Evolutionary conservation across 2,797 vertebrate species (phyloP), one percentile per base, ranked within the genome.

Genomic region (Hapalemur alaotrensis): DNA sequence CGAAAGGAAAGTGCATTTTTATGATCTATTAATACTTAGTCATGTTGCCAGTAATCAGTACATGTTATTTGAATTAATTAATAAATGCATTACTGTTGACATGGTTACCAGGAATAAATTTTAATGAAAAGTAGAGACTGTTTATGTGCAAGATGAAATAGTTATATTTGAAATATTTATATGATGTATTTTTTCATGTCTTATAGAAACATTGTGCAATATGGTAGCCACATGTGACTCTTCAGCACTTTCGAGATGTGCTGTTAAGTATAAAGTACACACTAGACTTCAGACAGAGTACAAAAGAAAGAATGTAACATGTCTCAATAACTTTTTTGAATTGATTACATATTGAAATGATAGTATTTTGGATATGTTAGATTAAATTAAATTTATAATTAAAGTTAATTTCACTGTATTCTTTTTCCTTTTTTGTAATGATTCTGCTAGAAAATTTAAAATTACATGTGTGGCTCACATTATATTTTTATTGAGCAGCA

Each of bases 401-500:
- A 72, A 78, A 89, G 63, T 90, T n/a, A 84, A n/a, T 79, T 84
- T 78, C 17, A 59, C 4, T 25, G n/a, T 6, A 54, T 76, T 93
- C 41, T 65, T 86, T 78, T 81, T 38, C 61, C 22, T 86, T 84
- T 48, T 80, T 46, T 80, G 48, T 32, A 4, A 43, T 91, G 52
- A 69, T 92, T 10, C 3, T 89, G 41, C 28, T 91, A 73, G 70
- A 88, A 87, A 82, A 73, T 78, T 85, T 73, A 48, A 81, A 65
- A 81, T 87, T 86, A 59, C 7, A n/a, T 82, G 30, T 48, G 30
- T 86, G n/a, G 38, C 30, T 75, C 30, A 76, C 28, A 25, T n/a
- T 85, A 4, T 84, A 50, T 97, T 96, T 96, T 94, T 85, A 80
- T 91, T 96, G 73, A 25, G 67, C 5, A 85, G 2, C 57, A 32